These are phyloP conservation scores for Coremacera marginata DNA, from an alignment of 2,888 invertebrate species.

Conservation along the genomic window DNA sequence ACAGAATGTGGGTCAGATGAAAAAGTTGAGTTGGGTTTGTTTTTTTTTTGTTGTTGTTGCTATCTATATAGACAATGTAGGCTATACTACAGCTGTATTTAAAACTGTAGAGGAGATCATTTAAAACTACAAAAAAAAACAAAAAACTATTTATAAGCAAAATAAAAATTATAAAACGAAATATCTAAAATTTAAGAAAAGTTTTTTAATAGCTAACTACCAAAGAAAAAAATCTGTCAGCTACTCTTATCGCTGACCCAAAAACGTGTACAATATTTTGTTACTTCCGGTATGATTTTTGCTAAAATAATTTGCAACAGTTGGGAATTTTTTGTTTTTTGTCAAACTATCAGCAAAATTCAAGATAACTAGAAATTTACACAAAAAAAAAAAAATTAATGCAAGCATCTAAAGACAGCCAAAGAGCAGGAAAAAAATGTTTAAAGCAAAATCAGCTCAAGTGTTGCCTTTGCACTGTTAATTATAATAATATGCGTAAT, in stretches of 20 bases:
- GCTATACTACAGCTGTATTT: background rate
- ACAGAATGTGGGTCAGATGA: no score
- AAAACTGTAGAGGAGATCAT: background rate
- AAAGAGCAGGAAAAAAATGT: background rate
- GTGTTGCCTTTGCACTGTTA: constrained; percentile 7
- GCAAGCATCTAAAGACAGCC: background rate
- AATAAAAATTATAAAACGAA: background rate
- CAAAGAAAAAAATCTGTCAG: background rate
- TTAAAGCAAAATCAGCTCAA: background rate
- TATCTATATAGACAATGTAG: background rate
- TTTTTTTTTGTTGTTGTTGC: background rate
- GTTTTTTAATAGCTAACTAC: background rate
- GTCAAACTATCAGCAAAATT: no score
- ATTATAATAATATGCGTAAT: constrained; percentile 39
- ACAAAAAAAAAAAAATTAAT: background rate
- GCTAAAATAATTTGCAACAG: background rate
- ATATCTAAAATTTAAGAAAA: background rate
- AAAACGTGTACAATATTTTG: background rate
- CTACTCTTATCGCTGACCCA: background rate
- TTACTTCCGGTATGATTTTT: background rate
- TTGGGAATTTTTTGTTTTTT: background rate
- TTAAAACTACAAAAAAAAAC: background rate
- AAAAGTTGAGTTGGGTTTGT: no score
- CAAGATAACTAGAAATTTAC: no score
- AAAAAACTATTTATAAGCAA: background rate